Percentiles rank a stretch among this genome's conserved stretches.
Conservation (phyloP, 2,888 invertebrate genomes). For the Pelosia muscerda region DNA sequence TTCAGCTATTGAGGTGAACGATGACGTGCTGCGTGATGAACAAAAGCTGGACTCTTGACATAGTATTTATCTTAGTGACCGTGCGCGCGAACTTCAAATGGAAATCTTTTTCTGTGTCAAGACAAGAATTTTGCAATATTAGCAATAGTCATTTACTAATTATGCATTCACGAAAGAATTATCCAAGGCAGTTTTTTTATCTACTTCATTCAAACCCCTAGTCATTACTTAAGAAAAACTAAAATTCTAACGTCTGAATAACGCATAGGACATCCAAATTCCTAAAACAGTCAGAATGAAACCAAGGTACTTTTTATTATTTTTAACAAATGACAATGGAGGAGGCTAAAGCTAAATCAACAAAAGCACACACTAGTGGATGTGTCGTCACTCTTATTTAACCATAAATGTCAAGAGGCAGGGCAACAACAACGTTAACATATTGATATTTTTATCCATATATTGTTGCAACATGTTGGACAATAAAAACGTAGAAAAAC, state of each 20-base stretch:
- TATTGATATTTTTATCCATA: background rate
- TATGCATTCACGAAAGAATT: background rate
- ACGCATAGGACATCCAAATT: background rate
- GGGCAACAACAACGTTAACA: background rate
- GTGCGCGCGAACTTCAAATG: background rate
- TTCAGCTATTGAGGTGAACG: constrained; percentile 9
- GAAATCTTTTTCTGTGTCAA: background rate
- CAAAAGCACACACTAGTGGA: background rate
- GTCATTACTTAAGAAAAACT: background rate
- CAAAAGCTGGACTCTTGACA: constrained; percentile 21
- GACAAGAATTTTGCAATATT: background rate
- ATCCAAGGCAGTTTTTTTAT: background rate
- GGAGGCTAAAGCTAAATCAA: too few species aligned
- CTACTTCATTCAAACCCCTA: background rate
- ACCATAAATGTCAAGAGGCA: background rate
- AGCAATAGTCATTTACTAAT: background rate
- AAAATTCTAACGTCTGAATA: too few species aligned
- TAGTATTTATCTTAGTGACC: background rate
- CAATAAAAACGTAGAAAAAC: background rate
- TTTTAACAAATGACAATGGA: too few species aligned
- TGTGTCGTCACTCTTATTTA: too few species aligned
- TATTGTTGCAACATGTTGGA: background rate
- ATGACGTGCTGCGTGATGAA: constrained; percentile 14
- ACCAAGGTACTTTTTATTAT: too few species aligned
- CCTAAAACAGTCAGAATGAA: too few species aligned